phyloP scores from a whole-genome alignment of 2,113 vertebrate species.

The Apodemus speciosus region DNA sequence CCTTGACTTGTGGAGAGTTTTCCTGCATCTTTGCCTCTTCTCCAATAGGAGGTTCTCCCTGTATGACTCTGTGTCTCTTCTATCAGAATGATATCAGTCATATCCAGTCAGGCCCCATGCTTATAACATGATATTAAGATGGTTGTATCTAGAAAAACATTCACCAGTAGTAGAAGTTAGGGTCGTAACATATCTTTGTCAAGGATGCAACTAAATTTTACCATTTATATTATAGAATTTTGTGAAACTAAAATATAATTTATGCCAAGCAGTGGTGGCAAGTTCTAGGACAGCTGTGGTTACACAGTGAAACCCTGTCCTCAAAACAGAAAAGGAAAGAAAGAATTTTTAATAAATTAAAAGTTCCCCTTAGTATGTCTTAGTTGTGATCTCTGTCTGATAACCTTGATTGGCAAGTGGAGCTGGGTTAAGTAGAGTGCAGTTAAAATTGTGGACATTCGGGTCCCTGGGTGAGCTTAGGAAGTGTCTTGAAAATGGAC shows the following conservation, averaged over 20 bases:
- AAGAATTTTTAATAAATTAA: not conserved
- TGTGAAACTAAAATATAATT: not conserved
- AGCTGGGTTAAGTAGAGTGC: not conserved
- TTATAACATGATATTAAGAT: not conserved
- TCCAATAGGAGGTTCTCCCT: not conserved
- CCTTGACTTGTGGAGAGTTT: not conserved
- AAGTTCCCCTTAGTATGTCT: not conserved
- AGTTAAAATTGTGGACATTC: not conserved
- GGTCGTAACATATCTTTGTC: not conserved
- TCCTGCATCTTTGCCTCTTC: not conserved
- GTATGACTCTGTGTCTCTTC: not conserved
- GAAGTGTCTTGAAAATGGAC: not conserved
- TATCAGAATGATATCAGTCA: not conserved
- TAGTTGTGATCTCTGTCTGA: not conserved
- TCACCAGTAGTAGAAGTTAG: not conserved
- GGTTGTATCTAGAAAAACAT: not conserved
- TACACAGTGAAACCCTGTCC: not conserved
- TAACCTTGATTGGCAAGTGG: not conserved
- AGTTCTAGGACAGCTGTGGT: not conserved
- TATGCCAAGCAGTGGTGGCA: not conserved
- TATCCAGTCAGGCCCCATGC: not conserved
- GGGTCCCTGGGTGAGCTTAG: not conserved
- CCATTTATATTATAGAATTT: not conserved
- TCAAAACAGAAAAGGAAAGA: not conserved
- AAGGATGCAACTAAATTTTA: not conserved